These are phyloP conservation scores for Potorous gilbertii DNA, from an alignment of 2,797 vertebrate genomes.

Conservation along the genomic window DNA sequence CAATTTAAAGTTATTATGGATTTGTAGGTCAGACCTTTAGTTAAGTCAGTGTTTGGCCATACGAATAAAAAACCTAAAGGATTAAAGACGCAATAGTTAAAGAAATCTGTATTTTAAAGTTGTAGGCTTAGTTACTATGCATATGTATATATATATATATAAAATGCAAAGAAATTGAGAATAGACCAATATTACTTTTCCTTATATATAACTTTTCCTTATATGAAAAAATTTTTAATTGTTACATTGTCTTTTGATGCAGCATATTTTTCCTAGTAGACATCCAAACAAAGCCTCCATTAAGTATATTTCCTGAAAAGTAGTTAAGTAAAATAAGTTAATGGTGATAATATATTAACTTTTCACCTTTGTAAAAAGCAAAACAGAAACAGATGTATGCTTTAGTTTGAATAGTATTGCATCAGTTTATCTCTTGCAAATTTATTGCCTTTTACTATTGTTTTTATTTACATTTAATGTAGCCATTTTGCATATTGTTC, in stretches of 20 bases:
- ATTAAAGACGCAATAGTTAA: constrained; percentile 56
- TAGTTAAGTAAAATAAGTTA: not conserved
- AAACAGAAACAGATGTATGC: not conserved
- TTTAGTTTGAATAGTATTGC: not conserved
- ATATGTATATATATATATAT: constrained; percentile 43
- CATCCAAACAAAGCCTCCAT: not conserved
- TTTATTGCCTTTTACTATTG: not conserved
- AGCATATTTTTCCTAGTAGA: constrained; percentile 13
- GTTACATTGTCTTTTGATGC: not conserved
- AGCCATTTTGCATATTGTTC: not conserved
- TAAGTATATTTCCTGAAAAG: not conserved
- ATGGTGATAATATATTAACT: not conserved
- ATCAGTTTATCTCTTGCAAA: not conserved
- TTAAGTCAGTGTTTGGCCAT: constrained; percentile 65
- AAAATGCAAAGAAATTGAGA: constrained; percentile 29
- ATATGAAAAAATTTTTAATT: not conserved
- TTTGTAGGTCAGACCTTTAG: constrained; percentile 60
- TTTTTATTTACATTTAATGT: not conserved
- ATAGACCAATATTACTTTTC: constrained; percentile 37
- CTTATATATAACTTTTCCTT: not conserved
- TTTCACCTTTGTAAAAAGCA: not conserved
- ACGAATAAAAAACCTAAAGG: constrained; percentile 66
- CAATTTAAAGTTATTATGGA: constrained; percentile 61
- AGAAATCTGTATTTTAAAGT: constrained; percentile 55
- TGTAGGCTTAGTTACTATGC: constrained; percentile 49